Conservation (phyloP, 2,113 vertebrate species). For the Ptychochromis oligacanthus region DNA sequence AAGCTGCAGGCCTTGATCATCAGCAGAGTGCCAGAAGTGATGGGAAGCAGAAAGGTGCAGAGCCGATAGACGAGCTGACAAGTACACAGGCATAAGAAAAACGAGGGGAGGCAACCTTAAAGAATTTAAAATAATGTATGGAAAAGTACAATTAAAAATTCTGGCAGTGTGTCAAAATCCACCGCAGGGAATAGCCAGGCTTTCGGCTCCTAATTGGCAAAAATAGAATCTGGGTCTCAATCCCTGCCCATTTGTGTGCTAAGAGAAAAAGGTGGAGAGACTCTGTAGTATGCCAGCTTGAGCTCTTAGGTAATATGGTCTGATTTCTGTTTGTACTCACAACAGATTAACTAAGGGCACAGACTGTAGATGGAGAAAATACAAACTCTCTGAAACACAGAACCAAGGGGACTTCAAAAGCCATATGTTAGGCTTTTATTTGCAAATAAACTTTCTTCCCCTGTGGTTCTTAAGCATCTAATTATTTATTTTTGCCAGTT, state of each 20-base stretch:
- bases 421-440: conserved; percentile 1
- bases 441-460: background rate
- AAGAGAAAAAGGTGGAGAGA: conserved; percentile 15
- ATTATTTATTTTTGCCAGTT: background rate
- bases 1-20: conserved; percentile 39
- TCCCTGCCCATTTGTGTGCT: conserved; percentile 19
- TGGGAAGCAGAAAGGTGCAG: background rate
- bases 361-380: background rate
- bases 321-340: conserved; percentile 41
- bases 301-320: conserved; percentile 38
- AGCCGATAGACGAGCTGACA: background rate
- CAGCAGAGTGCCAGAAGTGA: conserved; percentile 15
- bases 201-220: conserved; percentile 36
- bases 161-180: conserved; percentile 23
- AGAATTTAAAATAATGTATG: conserved; percentile 49
- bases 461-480: background rate
- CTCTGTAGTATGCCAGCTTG: conserved; percentile 2
- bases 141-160: conserved; percentile 21
- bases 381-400: background rate
- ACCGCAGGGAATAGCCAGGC: conserved; percentile 28
- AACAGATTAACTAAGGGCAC: conserved; percentile 30
- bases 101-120: background rate
- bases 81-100: conserved; percentile 3
- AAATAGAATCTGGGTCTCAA: conserved; percentile 55
- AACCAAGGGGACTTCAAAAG: background rate